These are phyloP conservation scores for Eueides isabella DNA, from an alignment of 1,140 invertebrate genomes.

Conservation along the genomic window DNA sequence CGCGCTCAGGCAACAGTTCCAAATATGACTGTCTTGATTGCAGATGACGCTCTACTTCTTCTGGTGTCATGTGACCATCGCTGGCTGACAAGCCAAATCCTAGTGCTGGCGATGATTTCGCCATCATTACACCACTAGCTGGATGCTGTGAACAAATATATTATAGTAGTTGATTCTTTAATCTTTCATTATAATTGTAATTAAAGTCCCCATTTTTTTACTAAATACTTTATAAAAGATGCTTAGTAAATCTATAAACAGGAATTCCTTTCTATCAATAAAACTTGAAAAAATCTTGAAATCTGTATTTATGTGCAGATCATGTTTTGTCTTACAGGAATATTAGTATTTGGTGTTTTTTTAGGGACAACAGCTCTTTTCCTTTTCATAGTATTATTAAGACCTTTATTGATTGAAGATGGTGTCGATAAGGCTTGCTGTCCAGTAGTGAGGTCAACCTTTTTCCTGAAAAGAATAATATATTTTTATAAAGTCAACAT, in stretches of 20 bases:
- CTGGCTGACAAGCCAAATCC: constrained; percentile 82
- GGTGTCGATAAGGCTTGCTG: constrained; percentile 62
- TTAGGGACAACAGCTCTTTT: constrained; percentile 73
- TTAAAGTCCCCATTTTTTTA: constrained; percentile 25
- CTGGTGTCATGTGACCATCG: constrained; percentile 94
- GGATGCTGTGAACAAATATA: constrained; percentile 55
- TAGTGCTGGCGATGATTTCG: constrained; percentile 68
- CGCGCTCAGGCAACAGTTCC: constrained; percentile 91
- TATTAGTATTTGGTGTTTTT: constrained; percentile 67
- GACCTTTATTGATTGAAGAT: constrained; percentile 61
- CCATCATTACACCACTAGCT: constrained; percentile 53
- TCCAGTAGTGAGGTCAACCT: constrained; percentile 58
- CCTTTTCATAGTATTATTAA: constrained; percentile 69
- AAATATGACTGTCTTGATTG: constrained; percentile 92
- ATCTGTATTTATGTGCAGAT: constrained; percentile 34
- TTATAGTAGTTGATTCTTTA: neutral
- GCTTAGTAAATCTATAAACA: neutral
- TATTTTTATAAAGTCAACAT: neutral
- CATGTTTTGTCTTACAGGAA: constrained; percentile 62
- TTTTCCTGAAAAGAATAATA: constrained; percentile 64
- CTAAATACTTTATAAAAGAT: neutral
- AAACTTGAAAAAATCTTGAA: constrained; percentile 15
- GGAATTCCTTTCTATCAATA: neutral
- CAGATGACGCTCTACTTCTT: constrained; percentile 94
- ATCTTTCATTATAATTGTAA: neutral